Evolutionary conservation across 2,888 invertebrate species (phyloP), one percentile per base, ranked within the genome.

Genomic region (Cacoxenus indagator): DNA sequence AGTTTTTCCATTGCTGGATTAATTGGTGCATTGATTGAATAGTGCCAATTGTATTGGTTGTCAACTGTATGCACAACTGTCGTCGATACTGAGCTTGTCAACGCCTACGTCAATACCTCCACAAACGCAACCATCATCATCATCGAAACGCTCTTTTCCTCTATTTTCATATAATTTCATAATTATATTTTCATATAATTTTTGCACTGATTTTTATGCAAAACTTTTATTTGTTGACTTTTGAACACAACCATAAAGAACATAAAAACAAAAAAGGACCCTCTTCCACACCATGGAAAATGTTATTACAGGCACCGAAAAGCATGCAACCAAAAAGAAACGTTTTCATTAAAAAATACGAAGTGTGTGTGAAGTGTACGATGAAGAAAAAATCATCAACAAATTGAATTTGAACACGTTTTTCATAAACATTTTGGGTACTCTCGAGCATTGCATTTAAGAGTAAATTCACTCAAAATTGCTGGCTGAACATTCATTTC

Each of bases 161-260:
- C n/a, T n/a, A n/a, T 82, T 82, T 82, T 79, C 76, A 81, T 78
- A 82, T 74, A 75, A 75, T 67, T 78, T 77, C 9, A 19, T 22
- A 19, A 51, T 22, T 11, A 48, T 17, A n/a, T n/a, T n/a, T 48
- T 19, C 8, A 19, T 48, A 2, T 2, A 17, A 17, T 19, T 48
- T 76, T 71, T 76, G 67, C 71, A 59, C 70, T 75, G 75, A 76
- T 77, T 80, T 79, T 80, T 81, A 77, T 81, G 74, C 73, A 82
- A 77, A 80, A 80, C 81, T 77, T 78, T 78, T 80, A 76, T 81
- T 81, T 81, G 80, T 79, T 81, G 83, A 82, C 83, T 81, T 82
- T 79, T 79, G 78, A 78, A 73, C 77, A 72, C 75, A 61, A 61
- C 51, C 8, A 2, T 37, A 11, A 8, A 37, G 31, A 31, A 31